Evolutionary conservation across 1,140 invertebrate species (phyloP).

Genomic region (Bursaphelenchus mucronatus): DNA sequence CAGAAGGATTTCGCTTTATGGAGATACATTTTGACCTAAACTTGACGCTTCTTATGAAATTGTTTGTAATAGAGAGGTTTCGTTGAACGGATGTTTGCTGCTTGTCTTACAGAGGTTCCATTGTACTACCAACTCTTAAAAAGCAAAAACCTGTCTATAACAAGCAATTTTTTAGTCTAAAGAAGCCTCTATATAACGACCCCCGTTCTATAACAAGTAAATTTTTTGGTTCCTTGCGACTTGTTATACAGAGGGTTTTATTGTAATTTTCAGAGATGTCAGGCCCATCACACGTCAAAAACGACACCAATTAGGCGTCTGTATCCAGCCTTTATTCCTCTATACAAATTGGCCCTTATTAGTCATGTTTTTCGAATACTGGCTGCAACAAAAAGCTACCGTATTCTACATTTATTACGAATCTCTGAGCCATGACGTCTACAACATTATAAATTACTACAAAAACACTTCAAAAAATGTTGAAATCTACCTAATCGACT

Average conservation of each 20-base stretch:
- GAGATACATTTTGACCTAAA: too few species aligned
- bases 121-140: too few species aligned
- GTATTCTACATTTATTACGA: slow-evolving; percentile 34
- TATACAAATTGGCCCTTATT: slow-evolving; percentile 23
- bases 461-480: not conserved
- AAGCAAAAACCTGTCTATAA: not conserved
- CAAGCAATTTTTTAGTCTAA: not conserved
- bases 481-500: slow-evolving; percentile 23
- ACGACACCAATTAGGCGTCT: slow-evolving; percentile 30
- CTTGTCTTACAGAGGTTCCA: too few species aligned
- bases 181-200: not conserved
- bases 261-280: slow-evolving; percentile 22
- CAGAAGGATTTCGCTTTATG: too few species aligned
- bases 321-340: slow-evolving; percentile 27
- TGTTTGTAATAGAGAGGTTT: too few species aligned
- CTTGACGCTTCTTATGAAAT: too few species aligned
- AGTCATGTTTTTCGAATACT: slow-evolving; percentile 28
- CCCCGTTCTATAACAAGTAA: not conserved
- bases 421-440: slow-evolving; percentile 24
- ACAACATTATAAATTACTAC: slow-evolving; percentile 3
- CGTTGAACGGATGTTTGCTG: too few species aligned
- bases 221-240: not conserved
- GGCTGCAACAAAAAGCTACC: slow-evolving; percentile 21
- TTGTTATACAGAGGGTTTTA: not conserved
- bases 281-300: not conserved